These are phyloP conservation scores for Microcebus jonahi DNA, from an alignment of 2,113 vertebrate species.

Conservation along the genomic window DNA sequence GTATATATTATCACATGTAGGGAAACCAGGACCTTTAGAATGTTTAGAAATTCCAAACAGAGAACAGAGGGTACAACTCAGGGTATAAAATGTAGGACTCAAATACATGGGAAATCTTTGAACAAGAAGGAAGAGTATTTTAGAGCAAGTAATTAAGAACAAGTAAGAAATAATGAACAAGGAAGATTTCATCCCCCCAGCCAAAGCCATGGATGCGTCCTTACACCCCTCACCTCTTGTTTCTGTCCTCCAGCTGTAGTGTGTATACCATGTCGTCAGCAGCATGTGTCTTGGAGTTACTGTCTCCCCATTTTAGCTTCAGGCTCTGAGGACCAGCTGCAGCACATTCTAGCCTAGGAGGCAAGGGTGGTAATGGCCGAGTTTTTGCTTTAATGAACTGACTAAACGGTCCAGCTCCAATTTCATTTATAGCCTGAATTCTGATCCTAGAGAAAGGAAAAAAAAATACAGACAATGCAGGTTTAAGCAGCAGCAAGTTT, in stretches of 20 bases:
- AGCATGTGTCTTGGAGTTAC: slow-evolving; percentile 87
- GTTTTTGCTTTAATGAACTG: slow-evolving; percentile 92
- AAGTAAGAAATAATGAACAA: neutral
- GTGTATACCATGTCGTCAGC: slow-evolving; percentile 92
- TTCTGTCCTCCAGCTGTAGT: slow-evolving; percentile 96
- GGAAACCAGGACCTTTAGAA: neutral
- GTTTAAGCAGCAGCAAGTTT: neutral
- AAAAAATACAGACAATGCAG: neutral
- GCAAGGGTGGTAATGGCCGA: slow-evolving; percentile 93
- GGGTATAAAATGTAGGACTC: neutral
- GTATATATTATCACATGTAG: neutral
- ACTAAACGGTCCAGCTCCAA: slow-evolving; percentile 94
- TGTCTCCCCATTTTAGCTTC: slow-evolving; percentile 97
- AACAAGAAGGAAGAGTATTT: neutral
- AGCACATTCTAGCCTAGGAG: slow-evolving; percentile 95
- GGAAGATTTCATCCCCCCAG: accelerated
- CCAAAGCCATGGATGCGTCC: accelerated
- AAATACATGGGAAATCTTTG: neutral
- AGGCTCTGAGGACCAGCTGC: slow-evolving; percentile 97
- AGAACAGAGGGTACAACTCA: neutral
- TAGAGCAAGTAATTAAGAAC: neutral
- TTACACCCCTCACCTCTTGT: slow-evolving; percentile 88
- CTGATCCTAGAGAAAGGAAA: slow-evolving; percentile 86
- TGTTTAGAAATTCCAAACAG: neutral
- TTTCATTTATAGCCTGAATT: slow-evolving; percentile 95